Evolutionary conservation across 2,797 vertebrate species (phyloP), one percentile per base, ranked within the genome.

Genomic region (Halcyon smyrnensis): DNA sequence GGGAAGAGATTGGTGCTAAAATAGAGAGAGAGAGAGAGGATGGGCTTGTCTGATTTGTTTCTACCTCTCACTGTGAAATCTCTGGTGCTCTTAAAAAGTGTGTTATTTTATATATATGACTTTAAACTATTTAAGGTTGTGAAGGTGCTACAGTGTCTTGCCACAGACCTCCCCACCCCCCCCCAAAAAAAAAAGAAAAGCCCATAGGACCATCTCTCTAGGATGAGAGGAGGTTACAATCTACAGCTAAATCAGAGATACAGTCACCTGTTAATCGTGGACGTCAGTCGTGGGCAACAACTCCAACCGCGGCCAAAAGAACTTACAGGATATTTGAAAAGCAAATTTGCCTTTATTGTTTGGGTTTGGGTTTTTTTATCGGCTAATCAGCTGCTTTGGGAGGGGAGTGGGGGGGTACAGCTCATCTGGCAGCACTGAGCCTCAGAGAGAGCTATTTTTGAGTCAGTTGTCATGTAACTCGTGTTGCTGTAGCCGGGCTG

Each of bases 21-120:
- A 70, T 71, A 90, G 84, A 96, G 92, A 94, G 86, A 62, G 68
- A 88, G 87, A 73, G 67, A 88, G 87, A 73, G 80, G 90, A 81
- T 83, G 95, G 97, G 95, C 84, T 88, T 36, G 95, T 97, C 92
- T 84, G 64, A 95, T 96, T 95, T 73, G 92, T 96, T 96, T 97
- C 98, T 99, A 99, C 99, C 99, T 99, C 99, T 98, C 98, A 98
- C 98, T 98, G 98, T 98, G 96, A 98, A 97, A 98, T 97, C 95
- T 97, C 97, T 96, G 98, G 98, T 98, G 97, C 98, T 98, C 96
- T 97, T 97, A 14, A 87, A 89, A 89, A 94, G 94, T 88, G 95
- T 90, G 90, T 98, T 97, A 97, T 95, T 67, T 97, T 97, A 93
- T 97, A 90, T 98, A 93, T 97, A 97, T 98, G 97, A 98, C 91